Conservation (phyloP, 2,113 vertebrate genomes). For the Salvelinus alpinus region DNA sequence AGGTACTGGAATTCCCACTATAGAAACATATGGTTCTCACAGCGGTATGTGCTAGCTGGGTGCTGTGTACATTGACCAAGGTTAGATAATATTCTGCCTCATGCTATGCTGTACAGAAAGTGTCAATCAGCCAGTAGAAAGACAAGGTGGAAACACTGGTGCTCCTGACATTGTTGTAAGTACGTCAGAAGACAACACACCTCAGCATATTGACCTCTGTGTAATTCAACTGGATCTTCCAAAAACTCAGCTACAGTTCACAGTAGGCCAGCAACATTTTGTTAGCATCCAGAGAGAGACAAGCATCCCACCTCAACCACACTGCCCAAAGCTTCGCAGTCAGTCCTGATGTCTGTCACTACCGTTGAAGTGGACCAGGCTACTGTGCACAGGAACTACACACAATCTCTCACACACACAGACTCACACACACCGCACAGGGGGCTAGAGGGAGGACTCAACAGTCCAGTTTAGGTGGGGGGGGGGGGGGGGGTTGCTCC, state of each 20-base stretch:
- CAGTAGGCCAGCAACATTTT: not conserved
- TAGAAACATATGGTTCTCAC: too few relatives aligned
- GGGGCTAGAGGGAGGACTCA: conserved; percentile 54
- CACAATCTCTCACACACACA: conserved; percentile 18
- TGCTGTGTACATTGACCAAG: not conserved
- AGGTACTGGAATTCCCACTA: too few relatives aligned
- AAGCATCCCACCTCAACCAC: not conserved
- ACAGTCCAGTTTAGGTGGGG: conserved; percentile 48
- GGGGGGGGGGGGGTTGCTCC: conserved; percentile 28
- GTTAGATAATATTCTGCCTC: not conserved
- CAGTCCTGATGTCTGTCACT: conserved; percentile 48
- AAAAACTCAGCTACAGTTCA: not conserved
- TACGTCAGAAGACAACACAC: not conserved
- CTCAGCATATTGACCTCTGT: not conserved
- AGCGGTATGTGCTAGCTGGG: not conserved
- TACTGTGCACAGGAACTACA: conserved; percentile 13
- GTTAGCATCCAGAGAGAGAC: not conserved
- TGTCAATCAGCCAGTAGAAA: not conserved
- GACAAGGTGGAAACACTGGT: not conserved
- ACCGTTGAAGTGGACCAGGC: conserved; percentile 3
- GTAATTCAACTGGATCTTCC: not conserved
- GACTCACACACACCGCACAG: conserved; percentile 4
- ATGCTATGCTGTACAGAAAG: not conserved
- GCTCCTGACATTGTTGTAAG: not conserved
- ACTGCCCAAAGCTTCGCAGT: not conserved